phyloP scores from a whole-genome alignment of 2,113 vertebrate species.

The Diadophis punctatus region DNA sequence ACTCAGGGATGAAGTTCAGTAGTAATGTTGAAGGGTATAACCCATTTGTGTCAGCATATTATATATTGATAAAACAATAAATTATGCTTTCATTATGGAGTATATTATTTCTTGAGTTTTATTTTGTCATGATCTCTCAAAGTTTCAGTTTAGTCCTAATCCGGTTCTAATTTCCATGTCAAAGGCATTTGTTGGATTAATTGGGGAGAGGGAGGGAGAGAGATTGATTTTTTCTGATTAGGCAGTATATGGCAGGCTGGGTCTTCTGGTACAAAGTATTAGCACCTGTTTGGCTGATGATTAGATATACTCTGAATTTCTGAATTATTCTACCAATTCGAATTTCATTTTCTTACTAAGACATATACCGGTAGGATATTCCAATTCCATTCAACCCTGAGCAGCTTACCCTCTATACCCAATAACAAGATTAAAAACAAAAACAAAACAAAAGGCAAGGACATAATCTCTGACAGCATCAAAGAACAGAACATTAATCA shows the following conservation, averaged over 20 bases:
- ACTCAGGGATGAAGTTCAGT: constrained; percentile 60
- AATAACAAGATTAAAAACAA: background rate
- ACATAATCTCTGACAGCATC: background rate
- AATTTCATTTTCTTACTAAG: background rate
- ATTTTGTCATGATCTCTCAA: background rate
- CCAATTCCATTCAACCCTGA: background rate
- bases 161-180: background rate
- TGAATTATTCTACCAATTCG: background rate
- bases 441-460: background rate
- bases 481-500: background rate
- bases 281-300: background rate
- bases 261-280: background rate
- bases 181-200: background rate
- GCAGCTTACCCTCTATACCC: background rate
- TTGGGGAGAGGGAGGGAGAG: no score
- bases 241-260: background rate
- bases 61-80: constrained; percentile 19
- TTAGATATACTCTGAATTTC: background rate
- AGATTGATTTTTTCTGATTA: background rate
- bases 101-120: background rate
- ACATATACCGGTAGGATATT: background rate
- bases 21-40: background rate
- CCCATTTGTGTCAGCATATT: background rate
- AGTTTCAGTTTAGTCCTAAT: background rate
- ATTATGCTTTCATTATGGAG: background rate